Evolutionary conservation across 2,888 invertebrate genomes (phyloP), one percentile per base, ranked within the genome.

Genomic region (Andrena bicolor): DNA sequence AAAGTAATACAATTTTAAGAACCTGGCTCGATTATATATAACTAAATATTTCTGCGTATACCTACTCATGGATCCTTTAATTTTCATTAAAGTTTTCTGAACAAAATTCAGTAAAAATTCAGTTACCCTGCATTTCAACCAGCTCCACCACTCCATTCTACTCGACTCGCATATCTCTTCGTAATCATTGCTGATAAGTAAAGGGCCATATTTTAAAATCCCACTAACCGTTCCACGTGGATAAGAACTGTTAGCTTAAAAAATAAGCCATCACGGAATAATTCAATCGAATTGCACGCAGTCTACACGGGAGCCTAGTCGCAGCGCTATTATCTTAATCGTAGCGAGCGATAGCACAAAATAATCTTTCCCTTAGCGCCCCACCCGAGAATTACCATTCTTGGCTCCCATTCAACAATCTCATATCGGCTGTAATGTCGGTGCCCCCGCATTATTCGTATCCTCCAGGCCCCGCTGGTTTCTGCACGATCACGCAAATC

Each of bases 401-500:
- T 86, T 88, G 87, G 87, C 87, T 74, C 71, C 81, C 69, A 80
- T 81, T 88, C 87, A 87, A 87, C 87, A 83, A 86, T 86, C 87
- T 84, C 87, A 87, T 87, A 87, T 87, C 87, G 82, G 77, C 79
- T 76, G 85, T 83, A 87, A 87, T 83, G 84, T 87, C 86, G 82
- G 66, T 71, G 70, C 70, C 66, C 74, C 53, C 65, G 70, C 80
- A 72, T 83, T 87, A 87, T 78, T 87, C 83, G 83, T 73, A 74
- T 71, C 76, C 76, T 51, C 30, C 71, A 69, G 30, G 23, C 64
- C 32, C 51, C 32, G 66, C 58, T 61, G 71, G 74, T 82, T 88
- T 84, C 88, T 87, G 82, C 80, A 26, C 82, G 83, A 87, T 88
- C 88, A 86, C 86, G 86, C 87, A 86, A 87, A 87, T 88, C 86